Evolutionary conservation across 2,888 invertebrate species (phyloP).

Genomic region (Acanthosepion pharaonis): DNA sequence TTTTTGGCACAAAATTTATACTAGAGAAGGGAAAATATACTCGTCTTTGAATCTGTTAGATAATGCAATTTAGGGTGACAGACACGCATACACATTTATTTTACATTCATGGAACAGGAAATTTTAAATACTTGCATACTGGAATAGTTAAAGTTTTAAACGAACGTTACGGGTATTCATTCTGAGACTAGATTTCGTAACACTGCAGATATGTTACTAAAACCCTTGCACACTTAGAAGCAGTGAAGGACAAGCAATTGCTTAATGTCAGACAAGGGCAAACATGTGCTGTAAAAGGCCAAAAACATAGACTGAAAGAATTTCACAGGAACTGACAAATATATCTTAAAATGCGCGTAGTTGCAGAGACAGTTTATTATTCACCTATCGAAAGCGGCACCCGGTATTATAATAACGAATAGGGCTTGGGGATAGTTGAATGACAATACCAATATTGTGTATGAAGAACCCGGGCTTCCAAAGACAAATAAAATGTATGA

Average conservation of each 20-base stretch:
- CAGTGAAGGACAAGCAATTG: background rate
- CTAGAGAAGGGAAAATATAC: no score
- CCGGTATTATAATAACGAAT: background rate
- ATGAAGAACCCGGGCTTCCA: background rate
- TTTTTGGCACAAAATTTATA: no score
- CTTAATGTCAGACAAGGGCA: background rate
- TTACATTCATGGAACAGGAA: no score
- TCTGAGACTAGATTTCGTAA: background rate
- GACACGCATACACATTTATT: no score
- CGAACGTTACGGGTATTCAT: no score
- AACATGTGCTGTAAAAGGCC: background rate
- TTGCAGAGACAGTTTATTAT: background rate
- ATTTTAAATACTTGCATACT: no score
- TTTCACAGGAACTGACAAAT: background rate
- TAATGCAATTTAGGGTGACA: no score
- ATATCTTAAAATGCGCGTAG: background rate
- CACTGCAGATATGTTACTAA: background rate
- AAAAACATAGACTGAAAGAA: background rate
- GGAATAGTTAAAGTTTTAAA: no score
- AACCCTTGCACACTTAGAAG: background rate
- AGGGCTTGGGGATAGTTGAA: background rate
- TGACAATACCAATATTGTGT: background rate
- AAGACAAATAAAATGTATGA: background rate
- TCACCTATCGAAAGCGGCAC: background rate
- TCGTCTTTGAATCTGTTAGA: no score